Evolutionary conservation across 2,888 invertebrate genomes (phyloP).

Genomic region (Carpatolechia fugitivella): DNA sequence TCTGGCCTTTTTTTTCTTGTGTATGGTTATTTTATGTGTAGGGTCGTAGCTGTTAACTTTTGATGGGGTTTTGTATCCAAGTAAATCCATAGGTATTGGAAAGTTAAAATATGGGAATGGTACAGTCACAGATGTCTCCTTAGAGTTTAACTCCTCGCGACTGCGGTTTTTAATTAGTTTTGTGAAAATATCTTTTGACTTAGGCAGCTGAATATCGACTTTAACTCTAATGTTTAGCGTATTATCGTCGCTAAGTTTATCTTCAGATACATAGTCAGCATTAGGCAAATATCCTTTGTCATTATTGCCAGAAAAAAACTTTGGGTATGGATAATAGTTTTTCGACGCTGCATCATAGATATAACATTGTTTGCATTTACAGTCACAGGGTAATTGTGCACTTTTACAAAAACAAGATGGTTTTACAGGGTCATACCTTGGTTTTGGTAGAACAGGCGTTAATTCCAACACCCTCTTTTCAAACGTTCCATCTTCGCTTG

Average conservation of each 20-base stretch:
- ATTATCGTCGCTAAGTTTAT: conserved; percentile 36
- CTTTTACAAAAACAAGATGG: conserved; percentile 54
- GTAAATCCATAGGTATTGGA: conserved; percentile 51
- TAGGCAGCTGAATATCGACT: conserved; percentile 62
- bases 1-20: conserved; percentile 64
- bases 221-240: conserved; percentile 59
- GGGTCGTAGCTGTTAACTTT: conserved; percentile 32
- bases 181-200: conserved; percentile 37
- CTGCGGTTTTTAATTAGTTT: conserved; percentile 32
- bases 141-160: conserved; percentile 38
- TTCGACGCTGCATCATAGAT: conserved; percentile 30
- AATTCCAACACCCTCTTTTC: conserved; percentile 34
- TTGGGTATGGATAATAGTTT: conserved; percentile 28
- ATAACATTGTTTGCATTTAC: conserved; percentile 56
- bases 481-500: conserved; percentile 30
- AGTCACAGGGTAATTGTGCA: conserved; percentile 49
- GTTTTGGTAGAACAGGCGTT: conserved; percentile 28
- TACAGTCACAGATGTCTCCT: conserved; percentile 47
- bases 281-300: conserved; percentile 20
- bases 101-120: conserved; percentile 54
- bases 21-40: conserved; percentile 54
- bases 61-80: conserved; percentile 41
- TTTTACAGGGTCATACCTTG: conserved; percentile 34
- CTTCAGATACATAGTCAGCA: conserved; percentile 19
- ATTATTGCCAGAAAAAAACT: conserved; percentile 24